These are phyloP conservation scores for Staurois parvus DNA, from an alignment of 2,797 vertebrate species.

Conservation along the genomic window DNA sequence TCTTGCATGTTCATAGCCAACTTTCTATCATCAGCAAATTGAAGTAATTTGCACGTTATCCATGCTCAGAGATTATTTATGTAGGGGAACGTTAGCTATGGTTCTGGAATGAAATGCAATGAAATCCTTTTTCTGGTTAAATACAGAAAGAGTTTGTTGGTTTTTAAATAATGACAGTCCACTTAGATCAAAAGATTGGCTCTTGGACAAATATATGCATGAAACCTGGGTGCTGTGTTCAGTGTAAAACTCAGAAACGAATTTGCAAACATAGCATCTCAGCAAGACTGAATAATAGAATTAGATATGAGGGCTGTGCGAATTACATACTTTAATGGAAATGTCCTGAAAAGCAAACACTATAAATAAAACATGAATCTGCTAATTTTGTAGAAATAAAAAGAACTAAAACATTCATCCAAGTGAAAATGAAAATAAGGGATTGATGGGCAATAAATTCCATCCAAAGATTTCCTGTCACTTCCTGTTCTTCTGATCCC, in stretches of 20 bases:
- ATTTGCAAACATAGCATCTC: slow-evolving; percentile 31
- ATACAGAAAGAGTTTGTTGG: slow-evolving; percentile 54
- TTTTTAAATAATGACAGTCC: slow-evolving; percentile 49
- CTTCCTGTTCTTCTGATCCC: too few species aligned
- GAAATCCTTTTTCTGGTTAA: slow-evolving; percentile 40
- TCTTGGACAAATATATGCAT: slow-evolving; percentile 38
- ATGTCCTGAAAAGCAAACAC: too few species aligned
- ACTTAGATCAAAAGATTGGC: slow-evolving; percentile 55
- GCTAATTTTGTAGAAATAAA: too few species aligned
- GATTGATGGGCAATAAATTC: too few species aligned
- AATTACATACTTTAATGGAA: not conserved
- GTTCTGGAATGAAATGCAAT: slow-evolving; percentile 36
- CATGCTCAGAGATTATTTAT: slow-evolving; percentile 60
- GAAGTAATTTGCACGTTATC: slow-evolving; percentile 60
- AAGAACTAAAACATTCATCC: too few species aligned
- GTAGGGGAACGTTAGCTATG: slow-evolving; percentile 43
- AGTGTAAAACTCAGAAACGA: slow-evolving; percentile 25
- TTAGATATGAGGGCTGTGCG: not conserved
- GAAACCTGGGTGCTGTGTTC: slow-evolving; percentile 19
- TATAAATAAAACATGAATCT: too few species aligned
- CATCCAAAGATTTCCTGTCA: too few species aligned
- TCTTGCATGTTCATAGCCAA: slow-evolving; percentile 52
- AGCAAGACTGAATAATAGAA: not conserved
- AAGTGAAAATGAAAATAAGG: too few species aligned
- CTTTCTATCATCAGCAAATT: slow-evolving; percentile 63